Evolutionary conservation across 2,888 invertebrate genomes (phyloP), one percentile per base, ranked within the genome.

Genomic region (Drosophila nigritarsus): DNA sequence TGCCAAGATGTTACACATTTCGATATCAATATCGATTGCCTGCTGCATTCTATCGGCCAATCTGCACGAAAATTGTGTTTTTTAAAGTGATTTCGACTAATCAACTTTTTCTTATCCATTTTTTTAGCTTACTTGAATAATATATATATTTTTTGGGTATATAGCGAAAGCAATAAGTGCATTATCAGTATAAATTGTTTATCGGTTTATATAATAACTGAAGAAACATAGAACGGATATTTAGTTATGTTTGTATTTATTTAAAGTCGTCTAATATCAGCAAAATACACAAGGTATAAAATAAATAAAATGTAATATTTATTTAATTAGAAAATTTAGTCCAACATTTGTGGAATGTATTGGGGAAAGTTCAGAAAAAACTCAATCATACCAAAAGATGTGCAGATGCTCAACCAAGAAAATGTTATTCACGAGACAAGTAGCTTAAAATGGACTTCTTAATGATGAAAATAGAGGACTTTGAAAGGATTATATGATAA

Each of bases 341-440:
- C n/a, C n/a, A n/a, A n/a, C n/a, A n/a, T 24, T 42, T 42, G 20
- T 15, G 8, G 2, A 15, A 24, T 24, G 11, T 6, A 20, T 11
- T 20, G 3, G 2, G n/a, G 11, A 11, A 7, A 45, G 20, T 40
- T 13, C 1, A 9, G 4, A 9, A 34, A 13, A 34, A 34, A 34
- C 40, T 0, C 3, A n/a, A n/a, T 32, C 32, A 5, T 0, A 2
- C 13, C 2, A n/a, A 0, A 40, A 9, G n/a, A 3, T 1, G 38
- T n/a, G 0, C 8, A 38, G 3, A n/a, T n/a, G 8, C 7, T 38
- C 7, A 9, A 40, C 3, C 3, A 40, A 4, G 9, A 40, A 40
- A n/a, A n/a, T 40, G 4, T 9, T 40, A 2, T n/a, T n/a, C 40
- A 20, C 5, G 13, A 24, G 2, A 13, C 7, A 13, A 45, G 7